Percentiles rank a stretch among this genome's conserved stretches.
phyloP scores from a whole-genome alignment of 2,888 invertebrate genomes.

The Dryobotodes eremita region DNA sequence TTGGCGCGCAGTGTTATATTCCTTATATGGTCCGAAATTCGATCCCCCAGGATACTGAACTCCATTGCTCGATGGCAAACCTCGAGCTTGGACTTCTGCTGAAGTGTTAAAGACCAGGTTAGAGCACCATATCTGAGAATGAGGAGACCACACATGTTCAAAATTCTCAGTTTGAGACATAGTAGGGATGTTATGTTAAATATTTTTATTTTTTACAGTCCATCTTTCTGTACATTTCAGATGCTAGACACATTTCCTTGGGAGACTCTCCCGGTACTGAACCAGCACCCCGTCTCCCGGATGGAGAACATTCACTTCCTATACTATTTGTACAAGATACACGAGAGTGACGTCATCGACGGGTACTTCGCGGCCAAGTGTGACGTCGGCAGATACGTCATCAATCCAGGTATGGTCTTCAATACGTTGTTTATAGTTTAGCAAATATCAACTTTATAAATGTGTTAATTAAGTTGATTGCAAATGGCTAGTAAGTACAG shows the following conservation, averaged over 20 bases:
- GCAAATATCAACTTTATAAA: neutral
- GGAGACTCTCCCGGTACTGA: constrained; percentile 93
- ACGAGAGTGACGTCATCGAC: constrained; percentile 89
- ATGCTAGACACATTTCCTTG: constrained; percentile 94
- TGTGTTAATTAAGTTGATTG: neutral
- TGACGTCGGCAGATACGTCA: constrained; percentile 90
- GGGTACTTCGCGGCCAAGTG: constrained; percentile 90
- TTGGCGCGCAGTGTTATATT: no score
- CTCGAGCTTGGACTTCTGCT: no score
- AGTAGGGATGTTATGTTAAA: no score
- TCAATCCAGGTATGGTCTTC: constrained; percentile 92
- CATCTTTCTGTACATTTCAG: constrained; percentile 81
- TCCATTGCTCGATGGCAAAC: no score
- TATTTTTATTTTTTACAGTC: no score
- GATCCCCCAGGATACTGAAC: no score
- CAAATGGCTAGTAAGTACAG: neutral
- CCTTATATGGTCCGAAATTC: no score
- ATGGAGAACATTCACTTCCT: constrained; percentile 94
- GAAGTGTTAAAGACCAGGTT: no score
- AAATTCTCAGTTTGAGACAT: no score
- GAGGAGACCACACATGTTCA: no score
- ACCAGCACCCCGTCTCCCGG: constrained; percentile 93
- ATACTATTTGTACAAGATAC: constrained; percentile 91
- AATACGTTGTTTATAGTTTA: neutral
- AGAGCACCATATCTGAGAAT: no score